phyloP scores from a whole-genome alignment of 2,113 vertebrate genomes.

The Mormyrus lacerda region DNA sequence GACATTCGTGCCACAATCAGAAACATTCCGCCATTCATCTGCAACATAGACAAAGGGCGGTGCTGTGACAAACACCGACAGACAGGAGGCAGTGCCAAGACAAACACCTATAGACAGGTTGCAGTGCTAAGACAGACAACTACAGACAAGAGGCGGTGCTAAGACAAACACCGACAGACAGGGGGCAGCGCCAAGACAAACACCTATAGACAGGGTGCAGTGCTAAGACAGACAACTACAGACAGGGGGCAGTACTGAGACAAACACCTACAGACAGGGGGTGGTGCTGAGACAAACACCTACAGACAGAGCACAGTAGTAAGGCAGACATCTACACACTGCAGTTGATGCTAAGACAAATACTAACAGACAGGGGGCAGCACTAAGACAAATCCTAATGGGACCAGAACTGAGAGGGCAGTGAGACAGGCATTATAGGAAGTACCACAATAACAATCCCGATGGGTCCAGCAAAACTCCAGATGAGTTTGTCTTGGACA shows the following conservation, averaged over 20 bases:
- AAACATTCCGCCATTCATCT: slow-evolving; percentile 92
- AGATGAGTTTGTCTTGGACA: slow-evolving; percentile 92
- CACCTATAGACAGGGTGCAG: background rate
- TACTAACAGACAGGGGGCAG: background rate
- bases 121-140: background rate
- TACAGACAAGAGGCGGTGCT: background rate
- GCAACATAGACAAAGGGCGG: slow-evolving; percentile 28
- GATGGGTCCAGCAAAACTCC: slow-evolving; percentile 95
- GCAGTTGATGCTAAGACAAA: background rate
- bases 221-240: slow-evolving; percentile 6
- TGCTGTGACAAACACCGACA: background rate
- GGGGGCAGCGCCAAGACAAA: background rate
- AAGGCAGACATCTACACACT: background rate
- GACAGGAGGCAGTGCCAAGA: background rate
- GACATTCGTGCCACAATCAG: slow-evolving; percentile 83
- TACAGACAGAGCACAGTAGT: slow-evolving; percentile 18
- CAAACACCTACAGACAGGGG: background rate
- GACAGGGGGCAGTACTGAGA: background rate
- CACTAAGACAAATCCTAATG: background rate
- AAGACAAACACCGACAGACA: slow-evolving; percentile 8
- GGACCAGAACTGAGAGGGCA: slow-evolving; percentile 7
- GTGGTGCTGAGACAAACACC: background rate
- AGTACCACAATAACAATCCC: slow-evolving; percentile 86
- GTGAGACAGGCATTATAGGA: background rate
- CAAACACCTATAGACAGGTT: slow-evolving; percentile 11